Base-by-base conservation (phyloP, 2,113 vertebrate species). In the Syngnathus typhle region DNA sequence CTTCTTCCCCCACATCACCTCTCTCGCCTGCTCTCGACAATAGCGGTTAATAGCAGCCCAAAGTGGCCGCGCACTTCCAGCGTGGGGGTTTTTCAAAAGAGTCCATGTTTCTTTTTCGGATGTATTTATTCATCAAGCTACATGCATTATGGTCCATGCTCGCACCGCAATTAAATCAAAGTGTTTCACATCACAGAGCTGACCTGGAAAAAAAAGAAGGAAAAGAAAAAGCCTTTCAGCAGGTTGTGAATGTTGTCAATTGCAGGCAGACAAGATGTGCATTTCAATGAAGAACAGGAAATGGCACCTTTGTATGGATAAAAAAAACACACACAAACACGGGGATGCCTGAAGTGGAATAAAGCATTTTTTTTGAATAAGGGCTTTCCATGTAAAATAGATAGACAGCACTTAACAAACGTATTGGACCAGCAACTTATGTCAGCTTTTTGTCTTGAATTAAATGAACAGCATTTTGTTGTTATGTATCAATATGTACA, bases 211-310 rank as follows among this genome's bases (percentile, higher is more conserved):
- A 86, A 87, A 89, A 90, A 46, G 43, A 44, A 54, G n/a, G 19
- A 23, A 54, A 27, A n/a, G 4, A 55, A 88, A 88, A 90, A 91
- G 85, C 83, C 89, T 90, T 89, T 90, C 87, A 86, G 79, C 81
- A 75, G 83, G 84, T 84, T 78, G 79, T 84, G 86, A 87, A 80
- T 78, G 79, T 84, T 80, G 78, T 85, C 90, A 87, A 86, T 89
- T 87, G 79, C 78, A 23, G n/a, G 52, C 52, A 88, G 75, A 84
- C 80, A 84, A 86, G 85, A 85, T 85, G 88, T 87, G 89, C 87
- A 91, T 91, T 86, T 91, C 84, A 91, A 90, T 91, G 86, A 90
- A 69, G 62, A 73, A 83, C 62, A 79, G 87, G 75, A 83, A 85
- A 72, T 76, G 74, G 76, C 76, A 9, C 77, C 72, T 73, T 80